These are phyloP conservation scores for Chaetodon auriga DNA, from an alignment of 2,113 vertebrate genomes.

Conservation along the genomic window DNA sequence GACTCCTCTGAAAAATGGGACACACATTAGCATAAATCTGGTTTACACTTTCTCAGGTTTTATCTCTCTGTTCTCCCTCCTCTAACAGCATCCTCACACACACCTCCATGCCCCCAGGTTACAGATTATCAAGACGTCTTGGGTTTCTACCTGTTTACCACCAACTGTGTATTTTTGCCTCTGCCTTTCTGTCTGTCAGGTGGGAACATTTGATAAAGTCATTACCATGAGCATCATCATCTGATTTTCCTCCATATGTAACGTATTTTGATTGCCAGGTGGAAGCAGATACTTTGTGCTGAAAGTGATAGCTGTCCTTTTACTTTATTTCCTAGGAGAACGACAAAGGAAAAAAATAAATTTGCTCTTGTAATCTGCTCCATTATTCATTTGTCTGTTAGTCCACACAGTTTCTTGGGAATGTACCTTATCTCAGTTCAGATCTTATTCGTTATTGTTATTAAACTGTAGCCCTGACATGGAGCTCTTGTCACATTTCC, in stretches of 20 bases:
- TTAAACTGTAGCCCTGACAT: background rate
- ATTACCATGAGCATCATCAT: conserved; percentile 30
- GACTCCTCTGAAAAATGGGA: conserved; percentile 26
- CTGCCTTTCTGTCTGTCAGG: background rate
- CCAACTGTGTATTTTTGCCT: background rate
- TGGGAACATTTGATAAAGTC: conserved; percentile 28
- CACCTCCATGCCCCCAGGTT: conserved; percentile 37
- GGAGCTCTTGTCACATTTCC: background rate
- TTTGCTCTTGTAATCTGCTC: background rate
- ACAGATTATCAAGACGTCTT: conserved; percentile 34
- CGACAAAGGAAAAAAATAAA: background rate
- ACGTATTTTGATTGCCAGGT: background rate
- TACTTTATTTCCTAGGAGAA: background rate
- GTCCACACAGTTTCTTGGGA: background rate
- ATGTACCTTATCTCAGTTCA: background rate
- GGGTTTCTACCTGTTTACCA: conserved; percentile 3
- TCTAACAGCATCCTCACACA: conserved; percentile 3
- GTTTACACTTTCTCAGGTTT: conserved; percentile 4
- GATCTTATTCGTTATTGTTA: background rate
- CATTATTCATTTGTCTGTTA: background rate
- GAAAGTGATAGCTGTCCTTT: background rate
- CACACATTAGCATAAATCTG: conserved; percentile 41
- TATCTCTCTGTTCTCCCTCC: conserved; percentile 1
- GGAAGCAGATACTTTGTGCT: background rate
- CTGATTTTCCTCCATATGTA: background rate